phyloP scores from a whole-genome alignment of 1,140 invertebrate genomes.

The Brachionus rubens region DNA sequence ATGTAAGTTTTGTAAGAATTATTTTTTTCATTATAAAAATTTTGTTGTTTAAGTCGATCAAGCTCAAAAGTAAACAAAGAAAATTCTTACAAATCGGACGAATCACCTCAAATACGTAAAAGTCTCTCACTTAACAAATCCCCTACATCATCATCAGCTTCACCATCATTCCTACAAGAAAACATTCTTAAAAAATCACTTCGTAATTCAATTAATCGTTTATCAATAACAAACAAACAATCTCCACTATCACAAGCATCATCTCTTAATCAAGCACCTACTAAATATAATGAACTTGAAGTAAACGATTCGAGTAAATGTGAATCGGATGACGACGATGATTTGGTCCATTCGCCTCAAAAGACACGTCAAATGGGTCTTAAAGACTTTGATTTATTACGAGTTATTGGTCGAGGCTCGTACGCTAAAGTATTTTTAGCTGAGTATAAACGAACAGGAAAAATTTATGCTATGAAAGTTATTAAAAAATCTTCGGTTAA shows the following conservation, averaged over 20 bases:
- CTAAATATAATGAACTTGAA: conserved; percentile 19
- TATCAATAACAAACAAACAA: background rate
- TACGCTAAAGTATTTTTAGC: conserved; percentile 99
- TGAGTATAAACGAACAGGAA: conserved; percentile 70
- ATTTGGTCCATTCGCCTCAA: background rate
- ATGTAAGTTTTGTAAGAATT: background rate
- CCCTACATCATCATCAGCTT: background rate
- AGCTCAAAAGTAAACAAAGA: too few species aligned
- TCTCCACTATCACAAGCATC: background rate
- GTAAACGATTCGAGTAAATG: background rate
- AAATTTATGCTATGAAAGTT: conserved; percentile 93
- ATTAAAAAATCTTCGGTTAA: conserved; percentile 93
- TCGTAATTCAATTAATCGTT: background rate
- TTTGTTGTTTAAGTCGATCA: too few species aligned
- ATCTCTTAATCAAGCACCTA: background rate
- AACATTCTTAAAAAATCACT: conserved; percentile 4
- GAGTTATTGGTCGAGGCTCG: conserved; percentile 94
- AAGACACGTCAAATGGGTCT: conserved; percentile 16
- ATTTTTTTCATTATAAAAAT: too few species aligned
- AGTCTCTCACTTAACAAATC: background rate
- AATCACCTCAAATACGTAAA: too few species aligned
- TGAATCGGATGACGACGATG: background rate
- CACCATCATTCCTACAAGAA: conserved; percentile 11
- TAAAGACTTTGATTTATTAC: conserved; percentile 85
- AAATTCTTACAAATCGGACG: too few species aligned